Conservation (phyloP, 1,140 invertebrate genomes). For the Zaprionus gabonicus region DNA sequence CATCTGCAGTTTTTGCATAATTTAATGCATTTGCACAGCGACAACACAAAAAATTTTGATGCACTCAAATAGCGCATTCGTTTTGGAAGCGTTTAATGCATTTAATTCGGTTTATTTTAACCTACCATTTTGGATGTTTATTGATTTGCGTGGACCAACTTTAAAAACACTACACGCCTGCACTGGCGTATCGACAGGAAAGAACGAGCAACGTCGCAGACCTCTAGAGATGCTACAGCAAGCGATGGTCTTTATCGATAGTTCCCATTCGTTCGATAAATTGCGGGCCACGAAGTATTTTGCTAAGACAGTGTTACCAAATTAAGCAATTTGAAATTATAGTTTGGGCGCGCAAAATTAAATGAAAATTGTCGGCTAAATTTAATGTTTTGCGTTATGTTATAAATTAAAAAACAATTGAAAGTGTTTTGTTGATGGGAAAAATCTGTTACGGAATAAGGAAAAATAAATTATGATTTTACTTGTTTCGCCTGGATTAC, state of each 20-base stretch:
- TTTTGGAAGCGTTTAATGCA: constrained; percentile 7
- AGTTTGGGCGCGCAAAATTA: background rate
- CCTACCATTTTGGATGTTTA: constrained; percentile 95
- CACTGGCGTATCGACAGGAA: constrained; percentile 91
- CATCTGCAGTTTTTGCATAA: constrained; percentile 51
- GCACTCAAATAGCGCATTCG: background rate
- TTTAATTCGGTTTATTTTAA: constrained; percentile 67
- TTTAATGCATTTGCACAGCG: constrained; percentile 10
- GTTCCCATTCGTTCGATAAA: background rate
- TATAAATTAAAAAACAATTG: background rate
- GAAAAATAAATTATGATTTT: background rate
- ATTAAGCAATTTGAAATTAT: background rate
- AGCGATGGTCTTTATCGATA: constrained; percentile 20
- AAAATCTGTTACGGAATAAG: no score
- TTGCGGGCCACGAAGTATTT: background rate
- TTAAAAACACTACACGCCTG: constrained; percentile 91
- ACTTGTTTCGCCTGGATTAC: background rate
- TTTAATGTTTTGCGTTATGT: background rate
- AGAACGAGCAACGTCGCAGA: constrained; percentile 77
- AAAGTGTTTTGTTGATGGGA: background rate
- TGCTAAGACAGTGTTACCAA: background rate
- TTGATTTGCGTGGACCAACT: constrained; percentile 88
- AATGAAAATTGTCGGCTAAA: background rate
- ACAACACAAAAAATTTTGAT: constrained; percentile 39
- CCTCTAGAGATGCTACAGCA: constrained; percentile 25